Conservation (phyloP, 2,888 invertebrate species). For the Ferrisia virgata region DNA sequence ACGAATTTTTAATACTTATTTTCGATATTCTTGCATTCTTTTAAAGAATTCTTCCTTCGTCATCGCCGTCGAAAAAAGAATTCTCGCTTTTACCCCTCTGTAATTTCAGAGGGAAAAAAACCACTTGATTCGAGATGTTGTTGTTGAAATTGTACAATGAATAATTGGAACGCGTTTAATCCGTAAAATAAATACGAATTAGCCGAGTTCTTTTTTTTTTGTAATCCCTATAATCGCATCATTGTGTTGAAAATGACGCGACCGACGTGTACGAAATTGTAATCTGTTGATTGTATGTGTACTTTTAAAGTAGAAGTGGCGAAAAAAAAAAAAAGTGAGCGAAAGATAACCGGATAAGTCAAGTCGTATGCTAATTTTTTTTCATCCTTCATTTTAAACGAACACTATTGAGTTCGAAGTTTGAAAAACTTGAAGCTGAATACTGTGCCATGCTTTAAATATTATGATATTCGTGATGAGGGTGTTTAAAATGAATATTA, state of each 20-base stretch:
- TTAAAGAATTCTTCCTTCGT: neutral
- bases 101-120: neutral
- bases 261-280: neutral
- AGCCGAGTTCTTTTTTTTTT: neutral
- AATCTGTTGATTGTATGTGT: no score
- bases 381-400: no score
- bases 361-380: no score
- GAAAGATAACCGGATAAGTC: no score
- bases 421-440: no score
- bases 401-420: no score
- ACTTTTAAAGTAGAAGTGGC: no score
- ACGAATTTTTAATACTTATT: neutral
- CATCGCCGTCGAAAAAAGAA: neutral
- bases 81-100: neutral
- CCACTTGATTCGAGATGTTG: neutral
- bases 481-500: no score
- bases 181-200: neutral
- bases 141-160: neutral
- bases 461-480: no score
- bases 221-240: neutral
- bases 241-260: neutral
- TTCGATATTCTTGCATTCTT: neutral
- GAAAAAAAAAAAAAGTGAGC: no score
- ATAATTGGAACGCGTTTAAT: neutral
- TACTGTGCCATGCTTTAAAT: no score